These are phyloP conservation scores for Carcina quercana DNA, from an alignment of 2,888 invertebrate species.

Conservation along the genomic window DNA sequence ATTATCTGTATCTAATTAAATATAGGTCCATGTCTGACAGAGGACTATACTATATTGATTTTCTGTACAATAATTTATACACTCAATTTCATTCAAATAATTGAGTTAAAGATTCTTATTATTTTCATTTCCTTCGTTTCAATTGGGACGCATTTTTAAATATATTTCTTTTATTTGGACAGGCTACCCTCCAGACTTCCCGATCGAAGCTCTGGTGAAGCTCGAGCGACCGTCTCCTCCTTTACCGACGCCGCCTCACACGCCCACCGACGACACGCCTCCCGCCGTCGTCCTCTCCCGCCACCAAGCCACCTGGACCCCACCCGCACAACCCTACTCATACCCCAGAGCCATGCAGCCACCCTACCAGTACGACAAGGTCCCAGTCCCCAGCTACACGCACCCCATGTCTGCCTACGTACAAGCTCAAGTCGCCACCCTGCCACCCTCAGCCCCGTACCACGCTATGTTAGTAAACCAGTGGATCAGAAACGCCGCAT, in stretches of 20 bases:
- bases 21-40: too few species aligned
- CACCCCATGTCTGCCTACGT: slow-evolving; percentile 63
- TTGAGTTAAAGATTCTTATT: background rate
- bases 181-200: slow-evolving; percentile 76
- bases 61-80: too few species aligned
- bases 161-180: slow-evolving; percentile 20
- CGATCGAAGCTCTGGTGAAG: slow-evolving; percentile 74
- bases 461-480: slow-evolving; percentile 81
- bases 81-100: too few species aligned
- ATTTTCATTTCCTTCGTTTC: background rate
- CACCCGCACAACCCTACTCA: slow-evolving; percentile 45
- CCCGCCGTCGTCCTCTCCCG: slow-evolving; percentile 63
- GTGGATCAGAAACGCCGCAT: slow-evolving; percentile 82
- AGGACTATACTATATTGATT: too few species aligned
- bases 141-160: slow-evolving; percentile 11
- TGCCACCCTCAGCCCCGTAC: slow-evolving; percentile 64
- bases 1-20: too few species aligned
- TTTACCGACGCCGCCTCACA: slow-evolving; percentile 82
- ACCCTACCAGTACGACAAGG: slow-evolving; percentile 57
- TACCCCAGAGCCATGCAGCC: slow-evolving; percentile 53
- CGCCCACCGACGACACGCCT: slow-evolving; percentile 78
- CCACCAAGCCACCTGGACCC: slow-evolving; percentile 51
- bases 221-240: slow-evolving; percentile 76
- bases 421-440: slow-evolving; percentile 61
- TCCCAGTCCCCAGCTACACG: slow-evolving; percentile 42